These are phyloP conservation scores for Thaumatotibia leucotreta DNA, from an alignment of 1,140 invertebrate genomes.

Conservation along the genomic window DNA sequence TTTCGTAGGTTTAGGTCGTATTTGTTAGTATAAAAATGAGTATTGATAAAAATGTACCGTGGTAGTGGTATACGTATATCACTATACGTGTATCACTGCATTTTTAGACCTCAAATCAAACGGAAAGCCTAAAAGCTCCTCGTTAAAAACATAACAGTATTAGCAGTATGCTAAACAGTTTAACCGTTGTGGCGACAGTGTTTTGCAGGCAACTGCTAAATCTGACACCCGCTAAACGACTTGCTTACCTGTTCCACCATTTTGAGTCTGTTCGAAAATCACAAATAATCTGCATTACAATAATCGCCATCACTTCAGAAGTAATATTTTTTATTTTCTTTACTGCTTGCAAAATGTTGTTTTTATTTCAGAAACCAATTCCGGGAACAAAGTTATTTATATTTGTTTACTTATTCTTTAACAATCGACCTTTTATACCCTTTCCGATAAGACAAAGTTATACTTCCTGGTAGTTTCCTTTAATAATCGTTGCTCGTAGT, in stretches of 20 bases:
- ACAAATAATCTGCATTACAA: background rate
- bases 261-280: background rate
- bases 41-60: too few relatives aligned
- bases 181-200: constrained; percentile 28
- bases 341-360: background rate
- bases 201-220: constrained; percentile 41
- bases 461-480: background rate
- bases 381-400: background rate
- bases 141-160: constrained; percentile 40
- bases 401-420: background rate
- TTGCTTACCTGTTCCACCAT: constrained; percentile 21
- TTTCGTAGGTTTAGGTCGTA: too few relatives aligned
- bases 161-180: constrained; percentile 35
- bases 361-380: background rate
- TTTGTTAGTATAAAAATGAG: too few relatives aligned
- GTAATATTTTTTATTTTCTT: too few relatives aligned
- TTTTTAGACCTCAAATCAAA: background rate
- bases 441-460: background rate
- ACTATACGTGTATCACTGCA: too few relatives aligned
- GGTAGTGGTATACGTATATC: too few relatives aligned
- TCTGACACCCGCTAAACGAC: constrained; percentile 30
- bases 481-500: background rate
- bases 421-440: background rate
- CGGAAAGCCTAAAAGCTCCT: background rate
- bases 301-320: background rate